These are phyloP conservation scores for Acrobasis repandana DNA, from an alignment of 2,888 invertebrate genomes.

Conservation along the genomic window DNA sequence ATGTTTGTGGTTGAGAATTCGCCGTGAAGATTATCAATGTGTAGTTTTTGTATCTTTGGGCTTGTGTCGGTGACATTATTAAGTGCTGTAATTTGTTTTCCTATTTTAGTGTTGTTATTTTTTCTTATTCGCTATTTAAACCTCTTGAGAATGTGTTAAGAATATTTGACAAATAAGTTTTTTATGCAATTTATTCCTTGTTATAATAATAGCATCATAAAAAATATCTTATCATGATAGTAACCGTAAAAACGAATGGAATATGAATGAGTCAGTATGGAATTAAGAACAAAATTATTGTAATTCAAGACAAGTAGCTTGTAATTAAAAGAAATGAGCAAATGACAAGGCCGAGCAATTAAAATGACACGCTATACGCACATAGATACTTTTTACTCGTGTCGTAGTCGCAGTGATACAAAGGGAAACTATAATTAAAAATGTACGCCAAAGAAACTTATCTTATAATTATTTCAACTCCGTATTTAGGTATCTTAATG, in stretches of 20 bases:
- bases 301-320: neutral
- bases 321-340: slow-evolving; percentile 17
- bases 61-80: slow-evolving; percentile 12
- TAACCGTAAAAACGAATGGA: neutral
- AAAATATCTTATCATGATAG: neutral
- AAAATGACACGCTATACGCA: slow-evolving; percentile 15
- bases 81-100: slow-evolving; percentile 23
- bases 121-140: slow-evolving; percentile 4
- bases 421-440: slow-evolving; percentile 11
- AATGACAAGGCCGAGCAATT: slow-evolving; percentile 13
- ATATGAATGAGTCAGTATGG: neutral
- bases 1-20: slow-evolving; percentile 69
- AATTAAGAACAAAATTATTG: slow-evolving; percentile 1
- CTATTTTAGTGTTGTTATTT: slow-evolving; percentile 13
- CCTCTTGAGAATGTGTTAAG: neutral
- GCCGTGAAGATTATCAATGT: slow-evolving; percentile 62
- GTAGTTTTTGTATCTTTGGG: slow-evolving; percentile 35
- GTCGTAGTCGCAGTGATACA: slow-evolving; percentile 8
- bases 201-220: no score
- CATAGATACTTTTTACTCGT: slow-evolving; percentile 7
- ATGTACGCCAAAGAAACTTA: neutral
- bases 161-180: neutral
- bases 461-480: slow-evolving; percentile 16
- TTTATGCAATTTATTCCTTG: no score
- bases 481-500: slow-evolving; percentile 21